phyloP scores from a whole-genome alignment of 2,888 invertebrate species.

The Sepiola atlantica region DNA sequence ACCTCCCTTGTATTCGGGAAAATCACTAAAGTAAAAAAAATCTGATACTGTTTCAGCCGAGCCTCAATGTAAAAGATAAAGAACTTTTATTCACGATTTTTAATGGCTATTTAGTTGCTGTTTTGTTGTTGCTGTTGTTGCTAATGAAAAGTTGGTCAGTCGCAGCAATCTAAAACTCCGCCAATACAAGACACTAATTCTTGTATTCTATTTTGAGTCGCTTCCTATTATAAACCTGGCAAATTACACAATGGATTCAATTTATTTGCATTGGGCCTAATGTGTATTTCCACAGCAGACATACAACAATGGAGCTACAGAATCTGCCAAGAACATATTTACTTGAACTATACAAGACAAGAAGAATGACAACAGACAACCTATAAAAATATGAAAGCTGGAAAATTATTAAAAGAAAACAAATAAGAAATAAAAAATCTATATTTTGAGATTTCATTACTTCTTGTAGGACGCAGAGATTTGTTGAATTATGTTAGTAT shows the following conservation, averaged over 20 bases:
- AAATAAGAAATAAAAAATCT: background rate
- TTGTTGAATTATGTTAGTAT: background rate
- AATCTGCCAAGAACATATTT: background rate
- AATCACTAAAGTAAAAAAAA: background rate
- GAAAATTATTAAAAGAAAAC: background rate
- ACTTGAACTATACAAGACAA: background rate
- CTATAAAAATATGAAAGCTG: background rate
- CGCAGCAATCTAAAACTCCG: background rate
- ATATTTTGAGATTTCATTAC: slow-evolving; percentile 19
- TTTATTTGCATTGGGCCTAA: slow-evolving; percentile 32
- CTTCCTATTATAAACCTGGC: slow-evolving; percentile 12
- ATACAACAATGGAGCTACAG: background rate
- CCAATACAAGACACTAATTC: slow-evolving; percentile 13
- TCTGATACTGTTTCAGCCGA: background rate
- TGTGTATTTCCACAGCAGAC: slow-evolving; percentile 32
- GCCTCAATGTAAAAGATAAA: background rate
- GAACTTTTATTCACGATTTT: background rate
- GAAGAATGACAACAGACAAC: background rate
- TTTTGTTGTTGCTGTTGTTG: background rate
- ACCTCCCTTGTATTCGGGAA: background rate
- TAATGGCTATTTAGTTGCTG: too few relatives aligned
- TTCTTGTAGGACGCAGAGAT: background rate
- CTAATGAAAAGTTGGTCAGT: slow-evolving; percentile 9
- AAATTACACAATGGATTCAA: slow-evolving; percentile 21
- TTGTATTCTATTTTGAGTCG: slow-evolving; percentile 9